Base-by-base conservation (phyloP, 2,113 vertebrate species). In the Aptenodytes forsteri region DNA sequence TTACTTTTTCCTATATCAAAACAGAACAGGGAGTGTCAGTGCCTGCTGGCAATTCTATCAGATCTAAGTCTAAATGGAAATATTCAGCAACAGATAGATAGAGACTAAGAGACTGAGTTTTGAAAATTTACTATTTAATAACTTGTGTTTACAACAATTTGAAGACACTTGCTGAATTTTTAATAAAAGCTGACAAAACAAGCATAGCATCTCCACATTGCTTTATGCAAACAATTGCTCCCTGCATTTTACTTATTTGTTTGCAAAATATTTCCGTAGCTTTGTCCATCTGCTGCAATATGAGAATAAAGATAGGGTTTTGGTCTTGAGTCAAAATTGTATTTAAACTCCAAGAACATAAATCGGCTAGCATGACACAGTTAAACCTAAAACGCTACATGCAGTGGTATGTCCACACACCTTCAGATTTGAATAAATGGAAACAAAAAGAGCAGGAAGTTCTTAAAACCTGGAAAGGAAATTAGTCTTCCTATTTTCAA, bases 141-240 rank as follows among this genome's bases (percentile, higher is more conserved):
- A 78, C 50, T 85, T 66, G 6, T 91, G 55, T 93, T 91, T 93
- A 94, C 42, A 97, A 54, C 17, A 72, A 87, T 72, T 83, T 69
- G 77, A 93, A 96, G 58, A 82, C 34, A 70, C 22, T 86, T 79
- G 34, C 78, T 95, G 75, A 91, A 96, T 91, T 95, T 91, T 90
- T 85, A 93, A 96, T 83, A 88, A 56, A 82, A 93, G 44, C 61
- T 92, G 72, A 86, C 56, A 92, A 89, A 90, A 88, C 18, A 69
- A 55, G 17, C 0, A 0, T 4, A 77, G 27, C 49, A 84, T 29
- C 73, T 87, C 61, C 46, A 73, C 34, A 18, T 11, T 47, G 19
- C 26, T 83, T 87, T 73, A 80, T 29, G 18, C 32, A 93, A 94
- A 80, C 19, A 93, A 67, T 50, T 62, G 40, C 20, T 92, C 67